Percentiles rank a stretch among this genome's conserved stretches.
Conservation (phyloP, 64 coral and sea anemone genomes). For the Actinia tenebrosa region DNA sequence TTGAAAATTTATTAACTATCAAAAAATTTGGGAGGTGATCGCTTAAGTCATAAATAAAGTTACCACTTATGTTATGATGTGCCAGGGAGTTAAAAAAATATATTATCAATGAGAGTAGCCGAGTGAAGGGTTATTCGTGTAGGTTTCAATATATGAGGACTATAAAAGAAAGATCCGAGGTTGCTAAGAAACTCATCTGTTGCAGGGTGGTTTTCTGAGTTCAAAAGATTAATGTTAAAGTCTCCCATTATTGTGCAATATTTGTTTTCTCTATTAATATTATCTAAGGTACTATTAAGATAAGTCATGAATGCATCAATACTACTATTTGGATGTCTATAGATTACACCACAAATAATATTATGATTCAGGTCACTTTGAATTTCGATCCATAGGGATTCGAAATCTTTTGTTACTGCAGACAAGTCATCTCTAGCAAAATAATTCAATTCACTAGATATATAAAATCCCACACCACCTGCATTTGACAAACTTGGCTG, state of each 20-base stretch:
- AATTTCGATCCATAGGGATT: constrained; percentile 26
- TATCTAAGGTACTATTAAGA: too few relatives aligned
- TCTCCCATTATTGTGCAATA: too few relatives aligned
- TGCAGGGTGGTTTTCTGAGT: too few relatives aligned
- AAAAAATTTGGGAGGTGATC: constrained; percentile 22
- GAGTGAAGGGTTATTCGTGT: constrained; percentile 4
- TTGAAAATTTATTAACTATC: constrained; percentile 5
- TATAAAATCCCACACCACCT: background rate
- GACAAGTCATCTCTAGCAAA: background rate
- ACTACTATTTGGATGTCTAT: constrained; percentile 10
- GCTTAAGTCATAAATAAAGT: constrained; percentile 6
- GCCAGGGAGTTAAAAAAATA: background rate
- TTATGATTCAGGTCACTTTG: background rate
- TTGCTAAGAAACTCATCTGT: too few relatives aligned
- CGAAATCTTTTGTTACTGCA: background rate
- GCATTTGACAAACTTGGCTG: background rate
- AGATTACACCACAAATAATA: constrained; percentile 11
- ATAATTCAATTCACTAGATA: background rate
- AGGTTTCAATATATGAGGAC: constrained; percentile 29
- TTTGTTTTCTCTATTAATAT: too few relatives aligned
- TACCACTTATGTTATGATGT: constrained; percentile 26
- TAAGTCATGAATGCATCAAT: background rate
- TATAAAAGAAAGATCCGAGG: too few relatives aligned
- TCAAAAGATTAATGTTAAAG: too few relatives aligned
- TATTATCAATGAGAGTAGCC: too few relatives aligned